Evolutionary conservation across 2,113 vertebrate species (phyloP), one percentile per base, ranked within the genome.

Genomic region (Aepyceros melampus): DNA sequence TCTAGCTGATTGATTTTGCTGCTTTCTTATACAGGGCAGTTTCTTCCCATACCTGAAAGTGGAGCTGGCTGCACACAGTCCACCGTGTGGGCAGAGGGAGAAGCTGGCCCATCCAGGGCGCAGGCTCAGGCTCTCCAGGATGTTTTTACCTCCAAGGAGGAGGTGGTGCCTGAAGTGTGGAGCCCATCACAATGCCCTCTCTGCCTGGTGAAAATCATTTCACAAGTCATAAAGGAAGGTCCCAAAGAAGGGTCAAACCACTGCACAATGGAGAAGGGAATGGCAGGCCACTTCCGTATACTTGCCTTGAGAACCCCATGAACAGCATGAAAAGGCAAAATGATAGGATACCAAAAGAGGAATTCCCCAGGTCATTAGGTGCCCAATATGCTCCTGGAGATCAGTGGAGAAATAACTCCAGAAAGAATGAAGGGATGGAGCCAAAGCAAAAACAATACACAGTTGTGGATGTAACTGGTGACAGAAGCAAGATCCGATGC

Each of bases 131-230:
- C 71, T 78, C 43, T 62, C 33, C 13, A 76, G 56, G 56, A 3
- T 78, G n/a, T n/a, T 56, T 82, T 47, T 36, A 17, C 3, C 51
- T 27, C 36, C 83, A 40, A 16, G 25, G 36, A 23, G 27, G 55
- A 3, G 23, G 23, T 6, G 43, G 9, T 3, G 7, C 21, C 7
- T 27, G 13, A 76, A 33, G 10, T 47, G 1, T 84, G 45, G 81
- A 21, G 16, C 17, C 29, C 17, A 45, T 53, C 49, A 49, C 2
- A 16, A 27, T 81, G n/a, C 19, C 36, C 64, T 2, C 43, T 82
- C 33, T 93, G 10, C 36, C 56, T 95, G 49, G 78, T 51, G 78
- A 81, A 49, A 78, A 47, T 64, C 7, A 17, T 16, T 94, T 85
- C 33, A 45, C 33, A 56, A 33, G n/a, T 47, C 51, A 84, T 12